Evolutionary conservation across 2,888 invertebrate genomes (phyloP).

Genomic region (Morpho helenor): DNA sequence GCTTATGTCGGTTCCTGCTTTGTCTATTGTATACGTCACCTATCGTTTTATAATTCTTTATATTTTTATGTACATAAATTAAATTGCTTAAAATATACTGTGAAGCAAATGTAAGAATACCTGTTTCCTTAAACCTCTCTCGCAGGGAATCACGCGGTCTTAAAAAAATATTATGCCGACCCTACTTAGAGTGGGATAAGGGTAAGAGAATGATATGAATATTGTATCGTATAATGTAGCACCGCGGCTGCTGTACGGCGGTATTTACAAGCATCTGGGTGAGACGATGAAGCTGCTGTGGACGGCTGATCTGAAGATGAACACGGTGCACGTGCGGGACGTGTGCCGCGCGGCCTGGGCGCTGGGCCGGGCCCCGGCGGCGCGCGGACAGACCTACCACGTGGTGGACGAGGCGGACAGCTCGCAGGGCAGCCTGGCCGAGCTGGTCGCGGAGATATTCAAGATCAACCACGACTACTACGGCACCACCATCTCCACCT

Average conservation of each 20-base stretch:
- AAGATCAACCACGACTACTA: conserved; percentile 93
- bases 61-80: too few relatives aligned
- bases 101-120: too few relatives aligned
- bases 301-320: conserved; percentile 90
- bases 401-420: conserved; percentile 90
- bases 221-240: conserved; percentile 65
- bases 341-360: conserved; percentile 91
- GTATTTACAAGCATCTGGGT: conserved; percentile 91
- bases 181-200: too few relatives aligned
- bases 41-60: too few relatives aligned
- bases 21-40: too few relatives aligned
- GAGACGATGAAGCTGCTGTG: conserved; percentile 96
- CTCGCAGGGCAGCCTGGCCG: conserved; percentile 91
- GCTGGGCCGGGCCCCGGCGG: conserved; percentile 75
- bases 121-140: too few relatives aligned
- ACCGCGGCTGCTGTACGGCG: conserved; percentile 91
- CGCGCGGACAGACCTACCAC: conserved; percentile 85
- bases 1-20: too few relatives aligned
- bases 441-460: conserved; percentile 89
- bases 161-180: too few relatives aligned
- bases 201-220: too few relatives aligned
- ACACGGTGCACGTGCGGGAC: conserved; percentile 93
- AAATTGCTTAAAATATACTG: too few relatives aligned
- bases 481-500: conserved; percentile 88
- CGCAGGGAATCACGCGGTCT: too few relatives aligned